phyloP scores from a whole-genome alignment of 2,888 invertebrate genomes.

The Oscheius sp. region DNA sequence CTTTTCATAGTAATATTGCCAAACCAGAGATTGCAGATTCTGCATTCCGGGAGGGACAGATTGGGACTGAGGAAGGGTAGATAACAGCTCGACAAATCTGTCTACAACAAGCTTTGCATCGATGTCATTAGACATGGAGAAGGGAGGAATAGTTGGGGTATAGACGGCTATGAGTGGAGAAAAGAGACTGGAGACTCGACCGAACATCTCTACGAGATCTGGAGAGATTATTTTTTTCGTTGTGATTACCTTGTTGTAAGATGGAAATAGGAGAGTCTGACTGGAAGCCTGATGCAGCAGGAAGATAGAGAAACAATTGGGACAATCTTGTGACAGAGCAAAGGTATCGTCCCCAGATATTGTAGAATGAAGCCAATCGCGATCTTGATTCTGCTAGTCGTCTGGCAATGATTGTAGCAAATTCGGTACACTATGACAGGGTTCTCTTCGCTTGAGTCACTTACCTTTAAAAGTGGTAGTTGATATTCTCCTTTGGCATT shows the following conservation, averaged over 20 bases:
- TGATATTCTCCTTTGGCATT: slow-evolving; percentile 20
- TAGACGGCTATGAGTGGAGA: slow-evolving; percentile 61
- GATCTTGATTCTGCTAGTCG: slow-evolving; percentile 41
- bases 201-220: slow-evolving; percentile 57
- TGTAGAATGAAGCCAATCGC: slow-evolving; percentile 41
- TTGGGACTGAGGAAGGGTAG: slow-evolving; percentile 58
- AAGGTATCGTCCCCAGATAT: slow-evolving; percentile 41
- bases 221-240: slow-evolving; percentile 5
- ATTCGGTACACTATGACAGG: slow-evolving; percentile 34
- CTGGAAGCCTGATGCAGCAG: slow-evolving; percentile 42
- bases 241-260: slow-evolving; percentile 33
- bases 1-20: slow-evolving; percentile 60
- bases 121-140: slow-evolving; percentile 52
- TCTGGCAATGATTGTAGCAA: slow-evolving; percentile 31
- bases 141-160: slow-evolving; percentile 59
- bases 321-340: slow-evolving; percentile 40
- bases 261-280: slow-evolving; percentile 34
- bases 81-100: slow-evolving; percentile 56
- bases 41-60: slow-evolving; percentile 59
- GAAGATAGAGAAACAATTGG: slow-evolving; percentile 45
- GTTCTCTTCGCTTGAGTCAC: background rate
- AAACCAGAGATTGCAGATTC: slow-evolving; percentile 57
- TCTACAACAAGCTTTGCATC: slow-evolving; percentile 50
- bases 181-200: slow-evolving; percentile 47
- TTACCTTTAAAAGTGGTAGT: slow-evolving; percentile 32